Evolutionary conservation across 1,140 invertebrate species (phyloP), one percentile per base, ranked within the genome.

Genomic region (Macrocentrus cingulum): DNA sequence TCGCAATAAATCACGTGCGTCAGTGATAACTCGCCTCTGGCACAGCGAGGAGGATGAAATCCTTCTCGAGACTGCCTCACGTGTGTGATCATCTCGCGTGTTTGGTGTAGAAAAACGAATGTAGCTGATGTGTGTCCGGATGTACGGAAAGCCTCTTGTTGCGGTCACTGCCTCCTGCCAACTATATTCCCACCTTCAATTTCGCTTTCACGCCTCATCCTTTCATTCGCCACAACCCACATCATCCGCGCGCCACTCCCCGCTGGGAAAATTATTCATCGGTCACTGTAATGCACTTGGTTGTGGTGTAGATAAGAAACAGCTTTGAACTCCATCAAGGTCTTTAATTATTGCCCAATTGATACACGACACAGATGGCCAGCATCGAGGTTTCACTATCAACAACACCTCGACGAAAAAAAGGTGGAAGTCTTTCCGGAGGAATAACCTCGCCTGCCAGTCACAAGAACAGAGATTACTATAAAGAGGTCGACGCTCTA

Each of bases 351-450:
- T n/a, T n/a, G n/a, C n/a, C n/a, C n/a, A 39, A 37, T 41, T 54
- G 13, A 18, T n/a, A 42, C 19, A 42, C 8, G 7, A 5, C 11
- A 19, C 69, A 91, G 90, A 92, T 92, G 90, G 90, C 90, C 23
- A 91, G 85, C 63, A 91, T 92, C 61, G 90, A 91, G 72, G 89
- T 91, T 41, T 92, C 90, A 0, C 75, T 92, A 56, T 89, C 85
- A 8, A 84, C 81, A 16, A 86, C 87, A 18, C 84, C 84, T 39
- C 82, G 84, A 72, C 82, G 72, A 62, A 80, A 78, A 69, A 85
- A 82, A 62, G 83, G 81, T 57, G 84, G 81, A 65, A 87, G 81
- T 78, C 65, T 82, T 66, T 79, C 73, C 39, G 76, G 81, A 23
- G 82, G 83, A 66, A 65, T 75, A 39, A 72, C 71, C 48, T 75